These are phyloP conservation scores for Drosophila ambigua DNA, from an alignment of 1,140 invertebrate species.

Conservation along the genomic window DNA sequence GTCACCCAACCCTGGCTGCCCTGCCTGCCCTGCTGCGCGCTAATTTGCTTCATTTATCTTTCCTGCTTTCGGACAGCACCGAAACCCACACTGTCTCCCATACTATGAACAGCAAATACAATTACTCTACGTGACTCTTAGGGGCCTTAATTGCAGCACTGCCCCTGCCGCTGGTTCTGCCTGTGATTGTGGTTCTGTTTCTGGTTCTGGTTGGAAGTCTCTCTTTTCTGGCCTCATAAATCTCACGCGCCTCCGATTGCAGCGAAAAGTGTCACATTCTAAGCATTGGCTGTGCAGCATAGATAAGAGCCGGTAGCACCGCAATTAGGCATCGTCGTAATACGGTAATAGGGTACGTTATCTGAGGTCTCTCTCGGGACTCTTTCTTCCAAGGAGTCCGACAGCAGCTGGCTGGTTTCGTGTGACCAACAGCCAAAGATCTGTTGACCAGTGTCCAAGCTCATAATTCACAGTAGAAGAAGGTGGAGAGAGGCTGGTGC, in stretches of 20 bases:
- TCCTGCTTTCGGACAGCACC: constrained; percentile 25
- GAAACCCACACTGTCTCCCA: constrained; percentile 1
- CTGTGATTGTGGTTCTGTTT: constrained; percentile 21
- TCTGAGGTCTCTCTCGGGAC: constrained; percentile 17
- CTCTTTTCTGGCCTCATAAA: constrained; percentile 51
- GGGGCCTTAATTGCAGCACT: constrained; percentile 58
- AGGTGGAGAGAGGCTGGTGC: constrained; percentile 2
- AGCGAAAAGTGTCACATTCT: constrained; percentile 50
- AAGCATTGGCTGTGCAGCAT: constrained; percentile 23
- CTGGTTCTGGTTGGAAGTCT: constrained; percentile 8
- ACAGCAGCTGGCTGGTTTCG: constrained; percentile 42
- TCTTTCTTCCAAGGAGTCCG: constrained; percentile 11
- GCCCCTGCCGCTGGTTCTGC: constrained; percentile 14
- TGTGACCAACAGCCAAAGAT: constrained; percentile 32
- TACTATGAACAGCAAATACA: constrained; percentile 11
- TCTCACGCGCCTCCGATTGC: constrained; percentile 75
- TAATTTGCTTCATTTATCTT: constrained; percentile 75
- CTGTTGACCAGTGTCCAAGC: constrained; percentile 40
- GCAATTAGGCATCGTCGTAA: constrained; percentile 18
- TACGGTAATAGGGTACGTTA: constrained; percentile 17
- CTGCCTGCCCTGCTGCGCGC: constrained; percentile 29
- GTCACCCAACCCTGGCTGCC: neutral
- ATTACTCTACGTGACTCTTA: constrained; percentile 49
- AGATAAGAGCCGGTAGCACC: constrained; percentile 32
- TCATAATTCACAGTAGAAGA: constrained; percentile 46